Conservation (phyloP, 1,140 invertebrate species). For the Portunus trituberculatus region DNA sequence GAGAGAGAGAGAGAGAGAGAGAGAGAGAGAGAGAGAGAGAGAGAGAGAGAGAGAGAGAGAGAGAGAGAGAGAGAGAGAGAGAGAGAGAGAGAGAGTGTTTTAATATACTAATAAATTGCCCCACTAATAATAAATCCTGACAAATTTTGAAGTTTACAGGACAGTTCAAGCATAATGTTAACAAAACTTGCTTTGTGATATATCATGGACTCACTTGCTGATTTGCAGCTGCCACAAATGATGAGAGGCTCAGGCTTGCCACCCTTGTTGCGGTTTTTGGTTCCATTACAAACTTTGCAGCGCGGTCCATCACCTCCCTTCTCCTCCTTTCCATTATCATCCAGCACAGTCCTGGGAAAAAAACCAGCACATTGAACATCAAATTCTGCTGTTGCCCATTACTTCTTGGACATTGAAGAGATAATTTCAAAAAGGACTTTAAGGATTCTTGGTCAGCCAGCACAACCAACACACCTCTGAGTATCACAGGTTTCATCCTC, state of each 20-base stretch:
- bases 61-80: too few relatives aligned
- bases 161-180: too few relatives aligned
- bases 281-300: conserved; percentile 82
- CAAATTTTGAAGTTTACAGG: too few relatives aligned
- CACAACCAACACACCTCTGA: not conserved
- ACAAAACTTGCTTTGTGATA: too few relatives aligned
- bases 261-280: conserved; percentile 79
- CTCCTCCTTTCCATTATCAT: conserved; percentile 56
- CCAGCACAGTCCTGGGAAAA: conserved; percentile 25
- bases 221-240: conserved; percentile 88
- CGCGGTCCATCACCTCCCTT: conserved; percentile 67
- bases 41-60: too few relatives aligned
- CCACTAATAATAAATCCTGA: too few relatives aligned
- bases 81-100: too few relatives aligned
- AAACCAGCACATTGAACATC: not conserved
- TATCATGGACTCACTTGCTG: conserved; percentile 83
- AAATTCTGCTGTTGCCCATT: not conserved
- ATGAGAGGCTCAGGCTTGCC: conserved; percentile 83
- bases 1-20: conserved; percentile 28
- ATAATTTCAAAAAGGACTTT: too few relatives aligned
- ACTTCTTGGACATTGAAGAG: too few relatives aligned
- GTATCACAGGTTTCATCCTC: conserved; percentile 51
- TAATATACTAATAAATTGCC: too few relatives aligned
- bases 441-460: too few relatives aligned
- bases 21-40: too few relatives aligned